A percentile compares a stretch with the other conserved stretches of the same genome.
phyloP scores from a whole-genome alignment of 2,797 vertebrate species.

The Anguilla pacifica region DNA sequence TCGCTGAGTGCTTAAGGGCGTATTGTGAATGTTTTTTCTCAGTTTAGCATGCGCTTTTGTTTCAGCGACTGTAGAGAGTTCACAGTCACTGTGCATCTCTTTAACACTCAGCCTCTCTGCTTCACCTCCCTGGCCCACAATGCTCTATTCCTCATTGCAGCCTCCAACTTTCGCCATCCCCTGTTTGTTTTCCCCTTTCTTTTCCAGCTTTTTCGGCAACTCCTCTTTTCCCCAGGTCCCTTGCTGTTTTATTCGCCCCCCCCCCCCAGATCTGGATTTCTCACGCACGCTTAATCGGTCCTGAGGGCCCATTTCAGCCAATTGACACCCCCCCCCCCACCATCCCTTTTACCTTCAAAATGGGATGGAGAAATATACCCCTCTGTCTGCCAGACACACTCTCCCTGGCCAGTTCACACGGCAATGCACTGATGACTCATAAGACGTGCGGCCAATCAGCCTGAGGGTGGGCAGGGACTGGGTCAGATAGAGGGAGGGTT shows the following conservation, averaged over 20 bases:
- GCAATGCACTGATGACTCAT: conserved; percentile 28
- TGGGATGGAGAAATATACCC: conserved; percentile 19
- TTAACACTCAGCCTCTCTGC: background rate
- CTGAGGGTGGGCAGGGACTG: background rate
- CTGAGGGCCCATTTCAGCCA: conserved; percentile 22
- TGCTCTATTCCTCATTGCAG: background rate
- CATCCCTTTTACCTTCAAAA: background rate
- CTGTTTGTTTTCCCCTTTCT: background rate
- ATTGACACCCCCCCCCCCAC: background rate
- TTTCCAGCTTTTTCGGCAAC: background rate
- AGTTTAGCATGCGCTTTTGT: background rate
- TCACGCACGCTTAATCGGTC: conserved; percentile 33
- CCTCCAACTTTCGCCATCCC: background rate
- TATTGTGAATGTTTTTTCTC: background rate
- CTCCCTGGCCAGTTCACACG: conserved; percentile 23
- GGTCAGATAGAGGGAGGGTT: background rate
- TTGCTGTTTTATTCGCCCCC: conserved; percentile 21
- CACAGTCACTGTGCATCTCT: background rate
- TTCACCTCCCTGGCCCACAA: conserved; percentile 15
- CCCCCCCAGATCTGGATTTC: conserved; percentile 38
- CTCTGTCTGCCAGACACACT: background rate
- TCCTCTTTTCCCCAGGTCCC: background rate
- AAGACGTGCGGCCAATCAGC: background rate
- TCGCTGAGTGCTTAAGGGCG: background rate
- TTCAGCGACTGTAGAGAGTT: background rate